Evolutionary conservation across 2,797 vertebrate genomes (phyloP), one percentile per base, ranked within the genome.

Genomic region (Melanotaenia trifasciata): DNA sequence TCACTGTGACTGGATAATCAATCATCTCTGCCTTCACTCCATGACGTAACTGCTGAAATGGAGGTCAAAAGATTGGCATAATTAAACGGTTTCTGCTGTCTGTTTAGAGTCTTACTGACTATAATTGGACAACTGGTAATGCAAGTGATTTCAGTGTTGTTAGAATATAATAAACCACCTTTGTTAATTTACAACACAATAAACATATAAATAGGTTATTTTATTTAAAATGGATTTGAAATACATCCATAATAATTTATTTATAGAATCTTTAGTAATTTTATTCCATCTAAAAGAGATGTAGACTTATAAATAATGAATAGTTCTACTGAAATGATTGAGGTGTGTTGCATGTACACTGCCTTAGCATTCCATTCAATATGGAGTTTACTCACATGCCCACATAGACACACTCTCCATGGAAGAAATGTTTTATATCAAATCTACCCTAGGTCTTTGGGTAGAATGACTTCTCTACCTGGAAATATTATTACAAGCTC

Each of bases 401-500:
- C 32, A 26, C 43, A 18, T 24, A 38, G 28, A 64, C 30, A 56
- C 26, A 56, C 38, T 47, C 20, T 50, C 33, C 22, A 47, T 30
- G n/a, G 24, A 72, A 35, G 28, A 63, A 68, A 60, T 58, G 66
- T 66, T 64, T 51, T 56, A 33, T 74, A 76, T 79, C 70, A 70
- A 84, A 87, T 89, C 24, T 58, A 47, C 70, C 53, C 76, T 80
- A 83, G 72, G 85, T 86, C 80, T 74, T 79, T 40, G 53, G 38
- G 30, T 59, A 60, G 67, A 86, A 80, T 71, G 24, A 33, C 45
- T 72, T 78, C 45, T 63, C 65, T 43, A 58, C 12, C 11, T 82
- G 24, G 58, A 69, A 74, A 72, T 84, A 67, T 72, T 82, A 72
- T 81, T 83, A 84, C 66, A 67, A 74, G 43, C 13, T 8, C 62